Evolutionary conservation across 2,888 invertebrate genomes (phyloP).

Genomic region (Drymonia ruficornis): DNA sequence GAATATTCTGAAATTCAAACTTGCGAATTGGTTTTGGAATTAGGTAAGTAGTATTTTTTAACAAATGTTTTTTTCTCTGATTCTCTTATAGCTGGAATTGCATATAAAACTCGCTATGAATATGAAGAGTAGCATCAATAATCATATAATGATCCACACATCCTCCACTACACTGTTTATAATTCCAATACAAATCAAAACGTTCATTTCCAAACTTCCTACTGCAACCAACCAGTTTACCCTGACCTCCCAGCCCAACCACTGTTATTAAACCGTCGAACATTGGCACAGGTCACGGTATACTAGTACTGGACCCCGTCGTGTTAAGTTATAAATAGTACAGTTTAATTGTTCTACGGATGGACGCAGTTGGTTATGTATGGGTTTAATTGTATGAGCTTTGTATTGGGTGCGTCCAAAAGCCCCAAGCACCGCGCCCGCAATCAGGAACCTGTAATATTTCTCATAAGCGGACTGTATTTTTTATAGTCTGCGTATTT

Average conservation of each 20-base stretch:
- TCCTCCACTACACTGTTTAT: background rate
- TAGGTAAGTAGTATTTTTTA: too few relatives aligned
- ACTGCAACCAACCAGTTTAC: background rate
- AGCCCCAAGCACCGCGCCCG: too few relatives aligned
- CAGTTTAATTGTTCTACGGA: conserved; percentile 6
- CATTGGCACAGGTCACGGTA: conserved; percentile 3
- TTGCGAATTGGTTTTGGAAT: too few relatives aligned
- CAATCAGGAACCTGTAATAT: background rate
- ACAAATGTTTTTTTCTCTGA: too few relatives aligned
- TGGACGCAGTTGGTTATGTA: background rate
- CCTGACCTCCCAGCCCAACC: background rate
- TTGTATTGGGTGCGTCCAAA: too few relatives aligned
- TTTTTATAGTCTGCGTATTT: too few relatives aligned
- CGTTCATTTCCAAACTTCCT: background rate
- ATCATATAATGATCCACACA: background rate
- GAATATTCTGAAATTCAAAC: too few relatives aligned
- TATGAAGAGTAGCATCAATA: too few relatives aligned
- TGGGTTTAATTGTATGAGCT: background rate
- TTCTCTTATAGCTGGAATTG: too few relatives aligned
- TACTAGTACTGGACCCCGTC: background rate
- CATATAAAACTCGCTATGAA: too few relatives aligned
- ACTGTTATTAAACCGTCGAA: background rate
- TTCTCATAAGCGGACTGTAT: too few relatives aligned
- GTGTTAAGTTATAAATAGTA: conserved; percentile 6
- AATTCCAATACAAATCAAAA: background rate